Conservation (phyloP, 2,888 invertebrate species). For the Gnatocerus cornutus region DNA sequence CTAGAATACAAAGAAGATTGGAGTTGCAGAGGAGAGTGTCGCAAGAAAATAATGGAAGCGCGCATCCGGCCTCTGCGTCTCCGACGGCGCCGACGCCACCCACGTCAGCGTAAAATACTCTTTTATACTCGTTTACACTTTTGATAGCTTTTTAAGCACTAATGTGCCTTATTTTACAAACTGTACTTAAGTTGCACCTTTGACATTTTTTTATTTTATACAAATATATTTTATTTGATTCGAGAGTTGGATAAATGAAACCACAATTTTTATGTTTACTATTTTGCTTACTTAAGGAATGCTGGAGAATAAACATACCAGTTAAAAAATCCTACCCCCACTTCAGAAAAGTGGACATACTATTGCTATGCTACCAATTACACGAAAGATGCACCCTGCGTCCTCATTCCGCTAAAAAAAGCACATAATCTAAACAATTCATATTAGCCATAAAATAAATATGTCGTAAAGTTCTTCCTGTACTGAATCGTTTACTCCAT, state of each 20-base stretch:
- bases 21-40: constrained; percentile 55
- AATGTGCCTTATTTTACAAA: constrained; percentile 23
- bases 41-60: constrained; percentile 24
- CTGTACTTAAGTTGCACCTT: constrained; percentile 39
- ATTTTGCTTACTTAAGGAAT: constrained; percentile 55
- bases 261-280: constrained; percentile 41
- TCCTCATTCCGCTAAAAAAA: constrained; percentile 48
- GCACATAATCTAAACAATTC: constrained; percentile 46
- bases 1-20: constrained; percentile 57
- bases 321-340: constrained; percentile 51
- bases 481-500: constrained; percentile 32
- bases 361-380: constrained; percentile 49
- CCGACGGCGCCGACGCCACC: constrained; percentile 25
- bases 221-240: constrained; percentile 25
- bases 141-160: constrained; percentile 24
- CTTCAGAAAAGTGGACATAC: constrained; percentile 40
- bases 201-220: constrained; percentile 29
- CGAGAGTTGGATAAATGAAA: constrained; percentile 37
- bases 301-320: constrained; percentile 55
- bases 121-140: constrained; percentile 36
- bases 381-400: constrained; percentile 49
- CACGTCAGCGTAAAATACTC: constrained; percentile 1
- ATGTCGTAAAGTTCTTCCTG: constrained; percentile 13
- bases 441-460: constrained; percentile 44
- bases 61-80: constrained; percentile 22